Evolutionary conservation across 2,888 invertebrate genomes (phyloP).

Genomic region (Agapostemon virescens): DNA sequence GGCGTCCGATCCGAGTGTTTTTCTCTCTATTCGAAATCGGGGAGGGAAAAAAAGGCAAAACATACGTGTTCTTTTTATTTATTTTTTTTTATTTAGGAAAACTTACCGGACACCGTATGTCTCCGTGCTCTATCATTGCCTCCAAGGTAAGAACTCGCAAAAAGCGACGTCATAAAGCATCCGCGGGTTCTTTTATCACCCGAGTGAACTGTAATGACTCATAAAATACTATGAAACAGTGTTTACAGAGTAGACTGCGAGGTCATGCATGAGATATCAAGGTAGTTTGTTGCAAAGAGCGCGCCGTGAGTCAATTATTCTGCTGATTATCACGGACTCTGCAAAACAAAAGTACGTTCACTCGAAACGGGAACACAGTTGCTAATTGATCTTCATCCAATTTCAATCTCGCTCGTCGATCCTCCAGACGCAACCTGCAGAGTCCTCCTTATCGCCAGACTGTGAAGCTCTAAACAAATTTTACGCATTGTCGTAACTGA

Average conservation of each 20-base stretch:
- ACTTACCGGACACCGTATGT: not conserved
- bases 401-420: not conserved
- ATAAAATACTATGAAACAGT: slow-evolving; percentile 18
- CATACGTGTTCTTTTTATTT: no score
- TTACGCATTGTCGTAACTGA: not conserved
- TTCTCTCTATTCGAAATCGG: not conserved
- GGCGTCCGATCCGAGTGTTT: not conserved
- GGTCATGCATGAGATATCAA: slow-evolving; percentile 30
- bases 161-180: slow-evolving; percentile 1
- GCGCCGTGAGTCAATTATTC: slow-evolving; percentile 22
- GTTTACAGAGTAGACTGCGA: slow-evolving; percentile 24
- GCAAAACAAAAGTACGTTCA: not conserved
- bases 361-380: not conserved
- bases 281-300: slow-evolving; percentile 32
- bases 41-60: not conserved
- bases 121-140: not conserved
- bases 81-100: slow-evolving; percentile 1
- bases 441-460: not conserved
- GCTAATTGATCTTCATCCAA: not conserved
- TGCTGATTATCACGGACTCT: not conserved
- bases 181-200: not conserved
- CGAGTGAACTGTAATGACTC: slow-evolving; percentile 31
- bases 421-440: not conserved
- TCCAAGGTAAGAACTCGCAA: slow-evolving; percentile 1
- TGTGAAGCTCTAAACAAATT: not conserved